Conservation (phyloP, 1,140 invertebrate genomes). For the Archivesica marissinica region DNA sequence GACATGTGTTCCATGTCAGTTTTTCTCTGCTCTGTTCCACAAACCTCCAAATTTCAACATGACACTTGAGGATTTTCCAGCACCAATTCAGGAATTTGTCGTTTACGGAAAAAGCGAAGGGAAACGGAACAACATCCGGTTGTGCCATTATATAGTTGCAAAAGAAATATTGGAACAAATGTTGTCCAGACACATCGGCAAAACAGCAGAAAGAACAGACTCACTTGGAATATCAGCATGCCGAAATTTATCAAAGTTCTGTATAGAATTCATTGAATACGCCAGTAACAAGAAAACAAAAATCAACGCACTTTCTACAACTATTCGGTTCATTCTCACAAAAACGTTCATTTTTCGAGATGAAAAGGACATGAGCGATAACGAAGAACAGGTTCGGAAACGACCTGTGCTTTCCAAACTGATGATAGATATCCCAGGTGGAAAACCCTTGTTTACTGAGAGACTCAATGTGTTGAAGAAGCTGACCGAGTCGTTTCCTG, state of each 20-base stretch:
- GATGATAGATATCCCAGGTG: constrained; percentile 63
- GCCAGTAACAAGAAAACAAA: constrained; percentile 56
- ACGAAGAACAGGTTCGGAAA: constrained; percentile 52
- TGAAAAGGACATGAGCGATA: constrained; percentile 62
- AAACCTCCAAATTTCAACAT: constrained; percentile 63
- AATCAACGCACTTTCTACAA: constrained; percentile 38
- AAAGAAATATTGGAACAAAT: constrained; percentile 71
- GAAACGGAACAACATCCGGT: constrained; percentile 61
- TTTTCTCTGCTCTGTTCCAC: constrained; percentile 60
- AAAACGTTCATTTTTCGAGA: constrained; percentile 68
- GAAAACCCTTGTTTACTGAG: constrained; percentile 60
- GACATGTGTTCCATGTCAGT: constrained; percentile 66
- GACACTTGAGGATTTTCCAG: constrained; percentile 61
- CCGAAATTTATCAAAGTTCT: constrained; percentile 53
- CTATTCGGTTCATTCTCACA: constrained; percentile 61
- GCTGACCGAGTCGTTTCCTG: constrained; percentile 64
- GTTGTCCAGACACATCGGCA: constrained; percentile 17
- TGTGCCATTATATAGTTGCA: constrained; percentile 63
- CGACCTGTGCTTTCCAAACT: constrained; percentile 62
- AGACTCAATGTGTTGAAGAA: constrained; percentile 60
- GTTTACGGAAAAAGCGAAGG: constrained; percentile 49
- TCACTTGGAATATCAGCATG: constrained; percentile 38
- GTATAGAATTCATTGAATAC: constrained; percentile 66
- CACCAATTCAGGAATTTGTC: constrained; percentile 60
- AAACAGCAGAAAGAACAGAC: neutral